Evolutionary conservation across 2,888 invertebrate genomes (phyloP).

Genomic region (Pheosia gnoma): DNA sequence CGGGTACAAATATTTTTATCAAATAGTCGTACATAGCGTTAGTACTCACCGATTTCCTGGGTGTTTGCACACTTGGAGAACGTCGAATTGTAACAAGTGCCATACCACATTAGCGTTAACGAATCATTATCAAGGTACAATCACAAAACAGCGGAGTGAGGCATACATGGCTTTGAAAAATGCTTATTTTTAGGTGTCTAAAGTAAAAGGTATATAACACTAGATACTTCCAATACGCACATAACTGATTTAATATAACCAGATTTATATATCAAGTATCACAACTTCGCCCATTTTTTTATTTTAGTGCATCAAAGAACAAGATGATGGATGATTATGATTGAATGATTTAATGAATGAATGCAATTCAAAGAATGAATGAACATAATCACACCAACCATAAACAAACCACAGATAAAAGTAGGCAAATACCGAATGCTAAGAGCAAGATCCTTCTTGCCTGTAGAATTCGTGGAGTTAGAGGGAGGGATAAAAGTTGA

Average conservation of each 20-base stretch:
- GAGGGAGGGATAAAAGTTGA: no score
- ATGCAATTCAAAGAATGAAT: neutral
- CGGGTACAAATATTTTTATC: neutral
- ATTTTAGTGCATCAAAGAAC: conserved; percentile 38
- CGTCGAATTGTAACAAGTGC: conserved; percentile 82
- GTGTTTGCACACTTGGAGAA: conserved; percentile 81
- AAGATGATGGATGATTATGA: conserved; percentile 41
- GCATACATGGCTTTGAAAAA: conserved; percentile 68
- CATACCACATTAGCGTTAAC: conserved; percentile 79
- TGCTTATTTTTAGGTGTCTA: conserved; percentile 65
- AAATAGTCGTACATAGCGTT: neutral
- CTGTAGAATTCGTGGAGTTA: no score
- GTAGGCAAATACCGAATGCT: no score
- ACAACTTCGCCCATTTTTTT: conserved; percentile 45
- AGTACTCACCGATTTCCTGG: conserved; percentile 78
- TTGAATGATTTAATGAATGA: conserved; percentile 23
- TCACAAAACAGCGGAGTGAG: conserved; percentile 75
- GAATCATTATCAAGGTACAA: conserved; percentile 75
- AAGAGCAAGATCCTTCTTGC: no score
- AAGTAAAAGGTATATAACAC: conserved; percentile 47
- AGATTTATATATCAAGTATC: conserved; percentile 31
- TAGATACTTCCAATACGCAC: conserved; percentile 38
- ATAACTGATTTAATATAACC: conserved; percentile 27
- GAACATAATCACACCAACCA: neutral
- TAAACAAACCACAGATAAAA: neutral